Evolutionary conservation across 2,888 invertebrate genomes (phyloP), one percentile per base, ranked within the genome.

Genomic region (Diloba caeruleocephala): DNA sequence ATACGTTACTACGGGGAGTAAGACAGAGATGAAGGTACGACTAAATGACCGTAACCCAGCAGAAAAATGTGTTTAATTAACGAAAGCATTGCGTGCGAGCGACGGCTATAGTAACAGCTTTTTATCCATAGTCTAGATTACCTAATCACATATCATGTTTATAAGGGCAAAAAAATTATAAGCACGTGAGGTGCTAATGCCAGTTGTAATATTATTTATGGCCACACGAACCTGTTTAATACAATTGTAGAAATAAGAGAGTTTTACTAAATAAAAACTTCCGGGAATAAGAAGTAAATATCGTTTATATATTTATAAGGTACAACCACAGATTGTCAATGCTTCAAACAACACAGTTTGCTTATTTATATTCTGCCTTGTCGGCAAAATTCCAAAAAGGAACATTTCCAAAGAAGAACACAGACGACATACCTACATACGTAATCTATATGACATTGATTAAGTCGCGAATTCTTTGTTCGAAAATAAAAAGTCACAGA

Each of bases 61-160:
- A 62, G 67, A 72, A 67, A 76, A 75, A 75, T 71, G 67, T 67
- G 55, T 62, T 68, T 74, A 72, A 76, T 76, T 76, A 75, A 69
- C 49, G 71, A 74, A 75, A 75, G 68, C 65, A 69, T 74, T 57
- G 70, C 72, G 72, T 74, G 67, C 45, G 46, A 37, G 36, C 23
- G 46, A 51, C 44, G 50, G 50, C 41, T 45, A 32, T 55, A 52
- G 41, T 37, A 36, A 61, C 49, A 65, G 41, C 51, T 69, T 57
- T 66, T 55, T 62, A 48, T 61, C n/a, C 37, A 36, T 41, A 19
- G 34, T 46, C 49, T 57, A 48, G 43, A 61, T 68, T 51, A 34
- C 36, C 36, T 62, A 63, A 63, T 57, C 51, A 57, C 39, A 33
- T 55, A 23, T 45, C 62, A 51, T 28, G 42, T 43, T 33, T 57